Percentiles rank a stretch among this genome's conserved stretches.
phyloP scores from a whole-genome alignment of 2,113 vertebrate species.

The Glaucomys volans region DNA sequence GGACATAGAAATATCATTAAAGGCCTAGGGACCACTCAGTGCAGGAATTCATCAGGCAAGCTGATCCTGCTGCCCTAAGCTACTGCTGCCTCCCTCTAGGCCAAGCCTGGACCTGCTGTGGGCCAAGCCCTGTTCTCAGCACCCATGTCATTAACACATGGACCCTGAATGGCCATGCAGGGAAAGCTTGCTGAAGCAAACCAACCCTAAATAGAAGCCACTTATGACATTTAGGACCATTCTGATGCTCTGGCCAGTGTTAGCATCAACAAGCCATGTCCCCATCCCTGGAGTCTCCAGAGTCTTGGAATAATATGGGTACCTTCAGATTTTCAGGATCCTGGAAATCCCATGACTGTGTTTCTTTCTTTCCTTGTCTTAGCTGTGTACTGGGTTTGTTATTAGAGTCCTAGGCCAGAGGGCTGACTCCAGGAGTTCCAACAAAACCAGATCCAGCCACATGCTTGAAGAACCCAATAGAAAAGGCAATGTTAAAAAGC shows the following conservation, averaged over 20 bases:
- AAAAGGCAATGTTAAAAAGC: no score
- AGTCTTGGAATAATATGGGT: neutral
- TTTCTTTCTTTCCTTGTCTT: neutral
- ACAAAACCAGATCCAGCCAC: no score
- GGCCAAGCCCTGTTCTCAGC: neutral
- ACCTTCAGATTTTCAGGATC: neutral
- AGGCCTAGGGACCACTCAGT: neutral
- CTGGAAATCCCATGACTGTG: neutral
- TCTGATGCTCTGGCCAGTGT: neutral
- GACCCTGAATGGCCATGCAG: neutral
- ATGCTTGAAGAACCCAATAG: no score
- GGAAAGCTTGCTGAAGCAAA: slow-evolving; percentile 7
- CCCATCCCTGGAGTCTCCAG: neutral
- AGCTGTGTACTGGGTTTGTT: neutral
- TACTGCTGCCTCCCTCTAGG: neutral
- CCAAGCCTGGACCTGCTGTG: neutral
- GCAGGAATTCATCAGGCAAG: neutral
- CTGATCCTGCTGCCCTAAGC: neutral
- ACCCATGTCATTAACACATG: neutral
- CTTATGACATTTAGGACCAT: neutral
- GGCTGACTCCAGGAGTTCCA: no score
- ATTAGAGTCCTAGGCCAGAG: no score
- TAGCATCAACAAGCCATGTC: neutral
- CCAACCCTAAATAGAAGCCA: neutral
- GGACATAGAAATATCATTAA: neutral